phyloP scores from a whole-genome alignment of 2,888 invertebrate genomes.

The Clivina fossor region DNA sequence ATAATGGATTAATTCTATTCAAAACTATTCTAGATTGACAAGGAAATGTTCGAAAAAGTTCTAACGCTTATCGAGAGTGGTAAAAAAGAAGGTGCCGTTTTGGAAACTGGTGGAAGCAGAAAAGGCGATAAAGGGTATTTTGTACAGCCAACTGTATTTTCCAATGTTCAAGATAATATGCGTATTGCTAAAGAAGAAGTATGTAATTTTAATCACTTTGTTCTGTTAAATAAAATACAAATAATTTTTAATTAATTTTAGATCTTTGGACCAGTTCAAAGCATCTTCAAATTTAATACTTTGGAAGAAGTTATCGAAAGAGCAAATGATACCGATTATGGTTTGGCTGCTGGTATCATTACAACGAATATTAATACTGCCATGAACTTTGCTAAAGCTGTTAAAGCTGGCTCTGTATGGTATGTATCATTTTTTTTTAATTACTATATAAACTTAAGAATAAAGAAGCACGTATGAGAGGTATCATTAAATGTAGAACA shows the following conservation, averaged over 20 bases:
- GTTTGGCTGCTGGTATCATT: constrained; percentile 80
- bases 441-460: no score
- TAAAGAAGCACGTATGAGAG: no score
- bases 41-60: constrained; percentile 75
- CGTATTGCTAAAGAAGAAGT: constrained; percentile 76
- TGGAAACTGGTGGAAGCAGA: constrained; percentile 73
- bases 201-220: constrained; percentile 34
- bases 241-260: constrained; percentile 48
- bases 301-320: constrained; percentile 79
- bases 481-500: no score
- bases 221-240: no score
- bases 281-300: constrained; percentile 78
- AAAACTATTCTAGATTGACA: constrained; percentile 60
- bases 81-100: constrained; percentile 75
- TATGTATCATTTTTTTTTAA: constrained; percentile 54
- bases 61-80: constrained; percentile 74
- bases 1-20: not conserved
- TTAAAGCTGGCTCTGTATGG: constrained; percentile 84
- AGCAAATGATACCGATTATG: constrained; percentile 78
- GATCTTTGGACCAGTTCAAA: constrained; percentile 92
- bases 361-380: constrained; percentile 80
- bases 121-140: constrained; percentile 72
- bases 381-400: constrained; percentile 69
- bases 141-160: constrained; percentile 76
- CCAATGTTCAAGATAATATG: constrained; percentile 77